phyloP scores from a whole-genome alignment of 2,797 vertebrate species.

The Heliangelus exortis region DNA sequence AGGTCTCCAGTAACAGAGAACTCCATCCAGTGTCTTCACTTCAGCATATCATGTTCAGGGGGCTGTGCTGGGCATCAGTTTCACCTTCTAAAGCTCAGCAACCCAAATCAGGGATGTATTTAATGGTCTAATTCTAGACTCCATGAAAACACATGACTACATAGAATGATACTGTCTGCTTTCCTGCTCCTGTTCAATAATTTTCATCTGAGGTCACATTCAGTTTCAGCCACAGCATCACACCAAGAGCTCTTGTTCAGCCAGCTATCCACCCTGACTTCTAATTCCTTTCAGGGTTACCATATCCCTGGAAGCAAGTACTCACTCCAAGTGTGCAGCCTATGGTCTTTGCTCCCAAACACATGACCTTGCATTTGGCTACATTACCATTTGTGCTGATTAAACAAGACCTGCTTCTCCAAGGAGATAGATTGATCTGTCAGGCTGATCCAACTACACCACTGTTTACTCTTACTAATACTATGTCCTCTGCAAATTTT shows the following conservation, averaged over 20 bases:
- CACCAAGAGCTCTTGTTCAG: not conserved
- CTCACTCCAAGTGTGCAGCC: not conserved
- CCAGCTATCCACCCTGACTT: not conserved
- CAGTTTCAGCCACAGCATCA: not conserved
- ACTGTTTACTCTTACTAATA: not conserved
- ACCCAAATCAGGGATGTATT: not conserved
- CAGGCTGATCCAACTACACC: not conserved
- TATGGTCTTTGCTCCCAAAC: not conserved
- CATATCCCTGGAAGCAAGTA: not conserved
- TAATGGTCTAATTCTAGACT: not conserved
- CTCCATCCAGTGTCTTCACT: not conserved
- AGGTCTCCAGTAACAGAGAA: not conserved
- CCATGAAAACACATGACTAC: not conserved
- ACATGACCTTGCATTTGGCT: not conserved
- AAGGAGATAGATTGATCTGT: not conserved
- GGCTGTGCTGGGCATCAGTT: not conserved
- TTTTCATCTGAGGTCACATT: not conserved
- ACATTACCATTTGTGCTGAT: not conserved
- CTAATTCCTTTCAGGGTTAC: not conserved
- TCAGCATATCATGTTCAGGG: not conserved
- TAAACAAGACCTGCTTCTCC: constrained; percentile 1
- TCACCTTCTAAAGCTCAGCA: not conserved
- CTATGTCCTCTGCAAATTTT: not conserved
- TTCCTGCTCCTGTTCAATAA: not conserved
- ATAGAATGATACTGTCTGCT: not conserved